Evolutionary conservation across 2,797 vertebrate genomes (phyloP).

Genomic region (Tenualosa ilisha): DNA sequence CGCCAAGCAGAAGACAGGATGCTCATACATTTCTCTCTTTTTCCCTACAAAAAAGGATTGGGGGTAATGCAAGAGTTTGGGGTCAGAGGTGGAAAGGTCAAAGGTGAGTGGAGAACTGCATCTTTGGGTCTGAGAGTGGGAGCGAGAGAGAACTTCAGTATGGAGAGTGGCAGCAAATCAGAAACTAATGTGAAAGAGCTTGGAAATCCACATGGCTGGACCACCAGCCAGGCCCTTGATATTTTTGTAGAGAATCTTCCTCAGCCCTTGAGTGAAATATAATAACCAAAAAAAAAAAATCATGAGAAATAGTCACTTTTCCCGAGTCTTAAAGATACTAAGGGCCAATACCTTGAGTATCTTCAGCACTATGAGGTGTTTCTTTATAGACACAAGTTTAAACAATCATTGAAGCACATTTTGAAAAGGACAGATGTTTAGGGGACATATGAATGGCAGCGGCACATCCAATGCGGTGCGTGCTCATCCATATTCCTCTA

Average conservation of each 20-base stretch:
- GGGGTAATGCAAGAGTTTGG: conserved; percentile 96
- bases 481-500: conserved; percentile 10
- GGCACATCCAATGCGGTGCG: background rate
- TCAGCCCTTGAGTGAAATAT: background rate
- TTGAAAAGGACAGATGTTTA: background rate
- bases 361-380: conserved; percentile 83
- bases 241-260: background rate
- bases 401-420: background rate
- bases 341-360: conserved; percentile 84
- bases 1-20: conserved; percentile 99
- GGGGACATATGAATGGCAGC: background rate
- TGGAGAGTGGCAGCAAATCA: background rate
- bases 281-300: background rate
- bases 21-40: conserved; percentile 99
- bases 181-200: background rate
- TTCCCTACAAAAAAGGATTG: conserved; percentile 99
- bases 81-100: conserved; percentile 85
- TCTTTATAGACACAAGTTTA: conserved; percentile 83
- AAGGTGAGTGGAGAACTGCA: conserved; percentile 83
- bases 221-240: conserved; percentile 83
- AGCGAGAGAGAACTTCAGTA: background rate
- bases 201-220: conserved; percentile 77
- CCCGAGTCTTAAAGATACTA: conserved; percentile 81
- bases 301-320: background rate
- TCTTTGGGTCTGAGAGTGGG: conserved; percentile 61